Evolutionary conservation across 2,113 vertebrate species (phyloP).

Genomic region (Halcyon malimbica): DNA sequence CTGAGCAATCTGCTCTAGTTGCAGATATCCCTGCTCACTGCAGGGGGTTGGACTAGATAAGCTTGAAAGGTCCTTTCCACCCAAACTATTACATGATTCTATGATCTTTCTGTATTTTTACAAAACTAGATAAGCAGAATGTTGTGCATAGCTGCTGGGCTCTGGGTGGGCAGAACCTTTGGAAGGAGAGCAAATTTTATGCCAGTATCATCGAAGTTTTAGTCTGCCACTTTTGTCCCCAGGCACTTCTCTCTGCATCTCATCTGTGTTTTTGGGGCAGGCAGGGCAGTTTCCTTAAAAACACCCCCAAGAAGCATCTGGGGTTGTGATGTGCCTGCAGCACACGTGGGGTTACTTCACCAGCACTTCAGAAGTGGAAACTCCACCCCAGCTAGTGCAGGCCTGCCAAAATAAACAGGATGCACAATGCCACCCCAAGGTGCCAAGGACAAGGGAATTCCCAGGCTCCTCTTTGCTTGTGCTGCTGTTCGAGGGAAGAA

Average conservation of each 20-base stretch:
- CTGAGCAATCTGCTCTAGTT: not conserved
- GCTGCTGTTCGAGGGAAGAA: not conserved
- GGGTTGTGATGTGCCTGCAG: not conserved
- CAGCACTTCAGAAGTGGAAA: not conserved
- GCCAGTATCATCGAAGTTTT: rapidly evolving
- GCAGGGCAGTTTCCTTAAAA: not conserved
- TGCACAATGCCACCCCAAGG: not conserved
- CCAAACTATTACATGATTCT: not conserved
- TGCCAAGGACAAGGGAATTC: not conserved
- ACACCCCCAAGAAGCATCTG: not conserved
- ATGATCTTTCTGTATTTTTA: not conserved
- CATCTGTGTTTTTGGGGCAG: not conserved
- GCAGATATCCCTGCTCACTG: not conserved
- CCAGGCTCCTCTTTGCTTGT: not conserved
- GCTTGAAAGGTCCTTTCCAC: not conserved
- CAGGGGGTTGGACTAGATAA: not conserved
- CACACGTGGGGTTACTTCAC: not conserved
- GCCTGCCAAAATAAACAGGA: not conserved
- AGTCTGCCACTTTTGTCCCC: not conserved
- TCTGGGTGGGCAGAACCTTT: not conserved
- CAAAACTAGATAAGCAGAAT: not conserved
- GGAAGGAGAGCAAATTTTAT: not conserved
- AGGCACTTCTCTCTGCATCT: too few relatives aligned
- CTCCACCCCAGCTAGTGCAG: not conserved
- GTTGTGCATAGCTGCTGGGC: rapidly evolving